Evolutionary conservation across 2,797 vertebrate species (phyloP).

Genomic region (Pipistrellus pygmaeus): DNA sequence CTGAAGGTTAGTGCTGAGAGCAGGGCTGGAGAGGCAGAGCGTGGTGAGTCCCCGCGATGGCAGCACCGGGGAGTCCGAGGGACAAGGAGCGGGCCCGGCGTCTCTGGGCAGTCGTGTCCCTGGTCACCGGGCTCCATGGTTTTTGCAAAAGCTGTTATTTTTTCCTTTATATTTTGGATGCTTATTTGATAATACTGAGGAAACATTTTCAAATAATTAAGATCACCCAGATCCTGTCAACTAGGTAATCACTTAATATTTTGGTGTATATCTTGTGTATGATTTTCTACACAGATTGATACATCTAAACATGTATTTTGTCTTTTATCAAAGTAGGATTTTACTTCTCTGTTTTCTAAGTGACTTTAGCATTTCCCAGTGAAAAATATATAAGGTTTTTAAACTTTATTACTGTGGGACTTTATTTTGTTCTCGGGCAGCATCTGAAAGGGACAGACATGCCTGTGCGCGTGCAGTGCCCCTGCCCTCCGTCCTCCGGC

Average conservation of each 20-base stretch:
- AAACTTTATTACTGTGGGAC: background rate
- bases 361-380: conserved; percentile 32
- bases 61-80: too few species aligned
- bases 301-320: background rate
- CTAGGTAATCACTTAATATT: background rate
- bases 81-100: background rate
- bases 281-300: conserved; percentile 20
- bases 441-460: background rate
- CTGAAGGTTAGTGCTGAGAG: conserved; percentile 91
- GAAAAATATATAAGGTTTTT: background rate
- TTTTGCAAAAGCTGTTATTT: conserved; percentile 34
- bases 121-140: background rate
- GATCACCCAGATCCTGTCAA: background rate
- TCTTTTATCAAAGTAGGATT: background rate
- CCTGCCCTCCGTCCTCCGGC: background rate
- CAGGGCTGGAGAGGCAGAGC: background rate
- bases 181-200: background rate
- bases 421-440: background rate
- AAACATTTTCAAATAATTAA: conserved; percentile 56
- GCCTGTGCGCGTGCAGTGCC: background rate
- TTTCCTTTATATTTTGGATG: background rate
- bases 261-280: background rate
- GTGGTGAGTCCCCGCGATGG: background rate
- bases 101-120: background rate
- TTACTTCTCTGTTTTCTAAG: conserved; percentile 6